These are phyloP conservation scores for Machimus rusticus DNA, from an alignment of 2,888 invertebrate species.

Conservation along the genomic window DNA sequence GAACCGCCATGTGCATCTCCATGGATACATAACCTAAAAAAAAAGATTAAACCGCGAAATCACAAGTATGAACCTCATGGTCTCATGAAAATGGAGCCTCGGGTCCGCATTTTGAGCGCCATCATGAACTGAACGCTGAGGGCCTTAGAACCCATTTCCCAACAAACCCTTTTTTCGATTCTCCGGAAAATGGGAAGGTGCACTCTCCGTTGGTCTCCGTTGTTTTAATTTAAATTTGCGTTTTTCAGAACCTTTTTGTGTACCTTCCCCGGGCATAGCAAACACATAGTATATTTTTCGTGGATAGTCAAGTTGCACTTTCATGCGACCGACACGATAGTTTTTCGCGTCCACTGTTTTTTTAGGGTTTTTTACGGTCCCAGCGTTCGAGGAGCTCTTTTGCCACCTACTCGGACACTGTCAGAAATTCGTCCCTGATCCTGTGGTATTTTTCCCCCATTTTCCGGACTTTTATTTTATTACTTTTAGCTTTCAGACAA, in stretches of 20 bases:
- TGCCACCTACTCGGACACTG: not conserved
- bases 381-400: not conserved
- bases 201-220: not conserved
- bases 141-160: not conserved
- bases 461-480: not conserved
- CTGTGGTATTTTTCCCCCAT: not conserved
- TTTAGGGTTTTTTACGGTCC: not conserved
- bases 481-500: constrained; percentile 3
- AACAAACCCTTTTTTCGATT: not conserved
- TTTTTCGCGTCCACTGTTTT: not conserved
- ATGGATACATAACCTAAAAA: not conserved
- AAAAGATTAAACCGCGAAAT: not conserved
- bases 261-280: not conserved
- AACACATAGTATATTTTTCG: constrained; percentile 7
- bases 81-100: not conserved
- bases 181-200: not conserved
- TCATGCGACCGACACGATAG: not conserved
- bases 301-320: not conserved
- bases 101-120: not conserved
- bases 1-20: not conserved
- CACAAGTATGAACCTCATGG: not conserved
- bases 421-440: not conserved
- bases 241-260: not conserved
- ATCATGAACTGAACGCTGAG: not conserved
- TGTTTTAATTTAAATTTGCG: constrained; percentile 31